Percentiles rank a stretch among this genome's conserved stretches.
phyloP scores from a whole-genome alignment of 2,797 vertebrate species.

The Allobates femoralis region DNA sequence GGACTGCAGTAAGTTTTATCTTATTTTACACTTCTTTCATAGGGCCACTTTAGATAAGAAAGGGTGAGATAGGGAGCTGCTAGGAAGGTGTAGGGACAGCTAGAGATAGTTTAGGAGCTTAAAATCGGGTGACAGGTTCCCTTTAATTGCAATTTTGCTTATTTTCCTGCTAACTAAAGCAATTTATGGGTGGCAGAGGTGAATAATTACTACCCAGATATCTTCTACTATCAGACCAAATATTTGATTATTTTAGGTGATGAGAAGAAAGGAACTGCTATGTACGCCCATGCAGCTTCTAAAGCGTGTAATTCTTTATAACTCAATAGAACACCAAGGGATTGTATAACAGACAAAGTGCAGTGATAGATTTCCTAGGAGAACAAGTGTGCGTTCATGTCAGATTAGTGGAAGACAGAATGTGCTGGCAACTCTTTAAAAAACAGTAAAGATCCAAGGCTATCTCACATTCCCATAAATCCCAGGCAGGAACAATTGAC shows the following conservation, averaged over 20 bases:
- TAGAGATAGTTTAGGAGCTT: no score
- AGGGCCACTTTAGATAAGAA: no score
- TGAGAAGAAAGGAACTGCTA: background rate
- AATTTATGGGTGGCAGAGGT: no score
- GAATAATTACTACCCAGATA: no score
- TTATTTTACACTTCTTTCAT: no score
- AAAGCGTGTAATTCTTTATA: background rate
- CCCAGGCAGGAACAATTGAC: background rate
- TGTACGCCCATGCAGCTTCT: background rate
- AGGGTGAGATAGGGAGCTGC: no score
- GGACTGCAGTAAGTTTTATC: no score
- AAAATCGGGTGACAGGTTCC: no score
- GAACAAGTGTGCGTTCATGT: conserved; percentile 26
- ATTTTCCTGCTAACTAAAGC: no score
- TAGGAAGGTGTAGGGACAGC: no score
- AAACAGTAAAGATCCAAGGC: conserved; percentile 53
- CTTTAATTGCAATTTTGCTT: no score
- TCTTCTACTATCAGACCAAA: no score
- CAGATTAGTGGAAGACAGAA: conserved; percentile 57
- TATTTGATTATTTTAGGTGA: background rate
- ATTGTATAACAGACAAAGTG: background rate
- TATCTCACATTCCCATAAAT: conserved; percentile 52
- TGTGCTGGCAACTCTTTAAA: conserved; percentile 47
- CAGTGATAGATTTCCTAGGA: conserved; percentile 42
- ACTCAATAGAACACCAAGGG: background rate